Conservation (phyloP, 1,140 invertebrate genomes). For the Himalopsyche phryganea region DNA sequence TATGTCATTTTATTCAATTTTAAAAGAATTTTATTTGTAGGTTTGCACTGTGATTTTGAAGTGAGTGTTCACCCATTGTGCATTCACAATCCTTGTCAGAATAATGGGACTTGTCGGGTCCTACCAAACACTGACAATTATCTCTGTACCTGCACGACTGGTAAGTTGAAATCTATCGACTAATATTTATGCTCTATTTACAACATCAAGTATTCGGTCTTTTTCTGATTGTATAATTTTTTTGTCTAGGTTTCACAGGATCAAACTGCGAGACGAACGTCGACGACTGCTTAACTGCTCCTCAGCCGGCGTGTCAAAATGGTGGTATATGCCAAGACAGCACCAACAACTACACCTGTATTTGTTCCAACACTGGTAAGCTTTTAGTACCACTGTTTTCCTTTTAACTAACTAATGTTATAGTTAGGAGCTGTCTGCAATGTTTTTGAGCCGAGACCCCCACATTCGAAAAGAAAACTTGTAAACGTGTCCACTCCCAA, state of each 20-base stretch:
- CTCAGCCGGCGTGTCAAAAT: constrained; percentile 73
- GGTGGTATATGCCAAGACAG: constrained; percentile 77
- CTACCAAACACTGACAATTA: constrained; percentile 54
- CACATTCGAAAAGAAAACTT: no score
- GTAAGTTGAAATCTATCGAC: no score
- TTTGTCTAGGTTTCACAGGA: constrained; percentile 45
- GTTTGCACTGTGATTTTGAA: constrained; percentile 70
- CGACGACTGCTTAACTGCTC: constrained; percentile 61
- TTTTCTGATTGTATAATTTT: background rate
- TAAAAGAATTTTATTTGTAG: no score
- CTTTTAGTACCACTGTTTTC: background rate
- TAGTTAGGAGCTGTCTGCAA: no score
- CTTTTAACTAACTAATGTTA: no score
- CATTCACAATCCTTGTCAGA: constrained; percentile 67
- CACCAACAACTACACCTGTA: constrained; percentile 75
- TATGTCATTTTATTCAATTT: no score
- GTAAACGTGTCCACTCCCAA: no score
- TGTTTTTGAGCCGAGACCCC: no score
- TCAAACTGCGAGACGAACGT: constrained; percentile 60
- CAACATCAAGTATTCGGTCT: background rate
- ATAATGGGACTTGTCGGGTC: constrained; percentile 66
- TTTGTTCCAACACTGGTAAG: constrained; percentile 63
- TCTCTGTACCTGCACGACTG: constrained; percentile 59
- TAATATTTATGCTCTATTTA: no score
- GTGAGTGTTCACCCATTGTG: constrained; percentile 68